These are phyloP conservation scores for Podargus strigoides DNA, from an alignment of 2,797 vertebrate genomes.

Conservation along the genomic window DNA sequence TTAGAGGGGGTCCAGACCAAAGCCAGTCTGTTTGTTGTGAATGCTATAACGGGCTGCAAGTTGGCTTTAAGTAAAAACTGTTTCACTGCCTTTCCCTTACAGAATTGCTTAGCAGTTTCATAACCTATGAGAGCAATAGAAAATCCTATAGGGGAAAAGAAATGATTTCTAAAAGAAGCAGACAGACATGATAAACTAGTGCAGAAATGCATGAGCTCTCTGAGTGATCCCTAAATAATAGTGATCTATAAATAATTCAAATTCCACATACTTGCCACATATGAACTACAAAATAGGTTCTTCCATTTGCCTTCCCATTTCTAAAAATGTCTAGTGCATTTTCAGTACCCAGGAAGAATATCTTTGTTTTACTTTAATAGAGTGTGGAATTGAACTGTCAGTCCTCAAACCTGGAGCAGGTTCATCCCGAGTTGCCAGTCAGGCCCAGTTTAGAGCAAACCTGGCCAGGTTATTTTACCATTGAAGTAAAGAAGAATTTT, in stretches of 20 bases:
- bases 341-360: background rate
- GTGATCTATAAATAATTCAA: conserved; percentile 25
- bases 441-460: background rate
- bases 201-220: background rate
- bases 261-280: conserved; percentile 7
- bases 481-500: background rate
- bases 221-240: conserved; percentile 33
- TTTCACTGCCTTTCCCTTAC: background rate
- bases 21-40: background rate
- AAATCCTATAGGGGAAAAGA: background rate
- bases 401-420: background rate
- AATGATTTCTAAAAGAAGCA: background rate
- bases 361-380: background rate
- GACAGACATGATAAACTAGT: conserved; percentile 20
- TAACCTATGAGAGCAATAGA: background rate
- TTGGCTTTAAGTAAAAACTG: background rate
- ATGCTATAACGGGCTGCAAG: background rate
- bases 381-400: background rate
- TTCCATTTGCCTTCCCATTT: conserved; percentile 1
- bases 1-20: background rate
- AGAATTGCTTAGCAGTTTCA: background rate
- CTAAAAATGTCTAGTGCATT: conserved; percentile 4
- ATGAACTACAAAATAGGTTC: conserved; percentile 4
- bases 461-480: background rate
- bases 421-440: background rate